Conservation (phyloP, 2,113 vertebrate species). For the Dasypus novemcinctus region DNA sequence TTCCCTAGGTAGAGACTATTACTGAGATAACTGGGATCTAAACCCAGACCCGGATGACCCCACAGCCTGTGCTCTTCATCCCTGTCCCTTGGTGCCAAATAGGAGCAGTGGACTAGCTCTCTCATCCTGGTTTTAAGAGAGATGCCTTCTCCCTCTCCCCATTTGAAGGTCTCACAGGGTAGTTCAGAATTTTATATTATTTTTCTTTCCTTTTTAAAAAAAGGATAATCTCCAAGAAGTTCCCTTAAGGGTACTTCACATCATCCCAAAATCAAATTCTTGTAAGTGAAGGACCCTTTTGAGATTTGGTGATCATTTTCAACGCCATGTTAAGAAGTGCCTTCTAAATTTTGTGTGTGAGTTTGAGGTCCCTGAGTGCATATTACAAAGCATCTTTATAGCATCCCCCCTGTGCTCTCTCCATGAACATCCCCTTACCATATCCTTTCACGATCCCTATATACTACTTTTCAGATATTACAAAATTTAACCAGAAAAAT, state of each 20-base stretch:
- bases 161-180: background rate
- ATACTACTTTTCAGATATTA: background rate
- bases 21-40: background rate
- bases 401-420: rapidly evolving
- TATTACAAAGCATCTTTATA: background rate
- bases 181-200: background rate
- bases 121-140: background rate
- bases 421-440: background rate
- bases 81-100: background rate
- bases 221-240: background rate
- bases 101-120: background rate
- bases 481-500: conserved; percentile 1
- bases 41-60: background rate
- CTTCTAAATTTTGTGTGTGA: background rate
- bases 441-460: background rate
- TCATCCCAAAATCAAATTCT: background rate
- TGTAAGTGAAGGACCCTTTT: conserved; percentile 10
- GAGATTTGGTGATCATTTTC: conserved; percentile 3
- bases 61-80: background rate
- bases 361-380: background rate
- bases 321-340: background rate
- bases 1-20: background rate
- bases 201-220: background rate
- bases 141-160: background rate
- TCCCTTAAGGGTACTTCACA: background rate